phyloP scores from a whole-genome alignment of 2,797 vertebrate species.

The Eurystomus glaucurus region DNA sequence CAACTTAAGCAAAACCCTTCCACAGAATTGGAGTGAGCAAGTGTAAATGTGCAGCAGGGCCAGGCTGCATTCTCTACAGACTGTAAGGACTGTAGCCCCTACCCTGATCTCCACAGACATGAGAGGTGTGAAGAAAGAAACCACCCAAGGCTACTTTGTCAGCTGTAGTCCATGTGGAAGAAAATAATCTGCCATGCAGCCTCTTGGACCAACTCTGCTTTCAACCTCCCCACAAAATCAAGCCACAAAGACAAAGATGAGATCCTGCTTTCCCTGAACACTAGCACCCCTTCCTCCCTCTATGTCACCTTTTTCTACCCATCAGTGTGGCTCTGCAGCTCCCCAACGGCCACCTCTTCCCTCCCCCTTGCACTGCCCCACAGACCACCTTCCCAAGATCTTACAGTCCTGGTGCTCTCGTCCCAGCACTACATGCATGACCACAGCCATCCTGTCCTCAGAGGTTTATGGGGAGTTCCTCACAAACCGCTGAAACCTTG shows the following conservation, averaged over 20 bases:
- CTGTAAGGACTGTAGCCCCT: neutral
- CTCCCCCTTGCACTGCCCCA: neutral
- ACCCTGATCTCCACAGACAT: neutral
- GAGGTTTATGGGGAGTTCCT: neutral
- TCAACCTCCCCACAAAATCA: neutral
- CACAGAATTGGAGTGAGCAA: neutral
- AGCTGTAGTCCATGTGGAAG: neutral
- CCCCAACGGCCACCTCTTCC: neutral
- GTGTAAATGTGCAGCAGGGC: neutral
- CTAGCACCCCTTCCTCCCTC: neutral
- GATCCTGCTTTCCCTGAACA: neutral
- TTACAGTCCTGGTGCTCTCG: neutral
- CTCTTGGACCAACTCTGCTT: neutral
- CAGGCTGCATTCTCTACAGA: neutral
- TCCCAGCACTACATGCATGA: neutral
- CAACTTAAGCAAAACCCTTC: neutral
- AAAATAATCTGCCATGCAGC: neutral
- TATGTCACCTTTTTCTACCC: neutral
- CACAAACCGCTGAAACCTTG: neutral
- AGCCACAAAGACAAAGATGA: neutral
- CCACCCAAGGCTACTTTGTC: fast-evolving
- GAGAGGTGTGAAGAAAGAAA: neutral
- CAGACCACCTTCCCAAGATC: neutral
- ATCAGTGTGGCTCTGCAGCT: fast-evolving
- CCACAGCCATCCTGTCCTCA: neutral